Percentiles rank a stretch among this genome's conserved stretches.
Conservation (phyloP, 2,888 invertebrate species). For the Monochamus alternatus region DNA sequence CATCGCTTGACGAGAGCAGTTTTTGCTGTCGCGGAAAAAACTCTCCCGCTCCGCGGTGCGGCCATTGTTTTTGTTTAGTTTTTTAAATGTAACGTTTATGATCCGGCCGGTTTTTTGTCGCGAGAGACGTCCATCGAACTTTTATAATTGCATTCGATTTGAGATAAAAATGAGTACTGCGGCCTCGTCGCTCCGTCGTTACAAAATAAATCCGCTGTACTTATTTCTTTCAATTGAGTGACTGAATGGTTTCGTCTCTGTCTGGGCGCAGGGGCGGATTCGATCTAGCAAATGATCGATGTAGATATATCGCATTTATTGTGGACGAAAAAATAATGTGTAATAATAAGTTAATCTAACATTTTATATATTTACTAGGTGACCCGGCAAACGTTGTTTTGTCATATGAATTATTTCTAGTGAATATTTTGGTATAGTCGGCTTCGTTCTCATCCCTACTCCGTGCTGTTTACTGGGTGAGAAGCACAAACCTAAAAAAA, state of each 20-base stretch:
- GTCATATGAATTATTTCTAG: no score
- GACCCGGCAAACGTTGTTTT: no score
- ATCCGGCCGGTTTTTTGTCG: constrained; percentile 52
- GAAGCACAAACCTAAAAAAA: no score
- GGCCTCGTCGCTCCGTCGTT: constrained; percentile 61
- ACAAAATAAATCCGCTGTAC: constrained; percentile 65
- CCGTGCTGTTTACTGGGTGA: no score
- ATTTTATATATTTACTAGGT: no score
- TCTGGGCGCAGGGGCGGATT: constrained; percentile 36
- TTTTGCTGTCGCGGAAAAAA: constrained; percentile 32
- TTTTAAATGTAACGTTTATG: constrained; percentile 50
- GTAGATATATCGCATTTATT: not conserved
- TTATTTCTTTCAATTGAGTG: constrained; percentile 65
- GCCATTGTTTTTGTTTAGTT: constrained; percentile 37
- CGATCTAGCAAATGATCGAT: no score
- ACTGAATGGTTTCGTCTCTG: constrained; percentile 48
- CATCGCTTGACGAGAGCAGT: constrained; percentile 1
- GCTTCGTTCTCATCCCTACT: no score
- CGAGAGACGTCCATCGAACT: constrained; percentile 57
- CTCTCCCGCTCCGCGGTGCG: constrained; percentile 34
- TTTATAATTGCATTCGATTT: constrained; percentile 64
- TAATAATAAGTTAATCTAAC: no score
- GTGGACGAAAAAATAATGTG: not conserved
- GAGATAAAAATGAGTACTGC: constrained; percentile 64
- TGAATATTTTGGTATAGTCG: no score